Base-by-base conservation (phyloP, 1,140 invertebrate genomes). In the Mactra quadrangularis region DNA sequence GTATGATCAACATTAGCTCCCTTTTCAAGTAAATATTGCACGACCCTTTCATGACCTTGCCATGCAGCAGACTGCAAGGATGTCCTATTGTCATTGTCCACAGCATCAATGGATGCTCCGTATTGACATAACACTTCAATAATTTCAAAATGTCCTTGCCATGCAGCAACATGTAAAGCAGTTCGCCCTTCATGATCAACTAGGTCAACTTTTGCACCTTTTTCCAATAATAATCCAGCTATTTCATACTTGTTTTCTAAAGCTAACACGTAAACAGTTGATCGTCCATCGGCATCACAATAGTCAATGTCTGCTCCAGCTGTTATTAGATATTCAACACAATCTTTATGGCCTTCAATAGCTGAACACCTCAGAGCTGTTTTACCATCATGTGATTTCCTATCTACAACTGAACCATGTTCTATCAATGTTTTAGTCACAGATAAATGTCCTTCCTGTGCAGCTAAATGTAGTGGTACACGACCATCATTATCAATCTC, bases 51-150 rank as follows among this genome's bases (percentile, higher is more conserved):
- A 87, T 98, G 97, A 11, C 98, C 98, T 91, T 98, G 97, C 97
- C 97, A 99, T 64, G 97, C 96, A n/a, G 97, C 97, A 22, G 97
- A 97, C 93, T 98, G 97, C 76, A 99, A 92, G 6, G 98, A 96
- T 0, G 97, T 98, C 52, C 98, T 94, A 62, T 96, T 95, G 91
- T 98, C 98, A 89, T 96, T 95, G 92, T 99, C 98, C 70, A 96
- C 95, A 0, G 97, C 96, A 91, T 99, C 97, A 0, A 98, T 96
- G 90, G 96, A 95, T 1, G 97, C 97, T 59, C 95, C 94, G 45
- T 96, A 96, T 79, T 95, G 81, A 41, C 99, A 94, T 27, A 99
- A 93, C 27, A 98, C 92, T 78, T 96, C 96, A 0, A 98, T 97
- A 96, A 99, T 98, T 72, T 98, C 96, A 0, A 94, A 93, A 90